Evolutionary conservation across 2,888 invertebrate species (phyloP), one percentile per base, ranked within the genome.

Genomic region (Sylvicola cinctus): DNA sequence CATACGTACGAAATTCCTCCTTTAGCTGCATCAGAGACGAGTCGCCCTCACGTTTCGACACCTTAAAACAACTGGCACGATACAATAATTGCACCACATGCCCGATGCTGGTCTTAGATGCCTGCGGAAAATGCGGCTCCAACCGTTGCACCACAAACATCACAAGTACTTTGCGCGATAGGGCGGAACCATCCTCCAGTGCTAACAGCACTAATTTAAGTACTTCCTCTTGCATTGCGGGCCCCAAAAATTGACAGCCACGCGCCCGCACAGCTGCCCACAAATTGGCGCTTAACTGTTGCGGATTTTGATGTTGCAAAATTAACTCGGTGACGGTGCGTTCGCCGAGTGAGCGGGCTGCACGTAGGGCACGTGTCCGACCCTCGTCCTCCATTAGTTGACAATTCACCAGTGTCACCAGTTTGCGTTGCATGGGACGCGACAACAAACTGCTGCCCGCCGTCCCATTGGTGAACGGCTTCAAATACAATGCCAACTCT

Each of bases 151-250:
- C 95, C 31, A 96, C 93, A 65, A 93, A 98, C 85, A 96, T 87
- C 41, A 98, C 96, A 47, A 98, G 63, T 32, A 90, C 88, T 63
- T 90, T 90, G 42, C 88, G 68, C 2, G 90, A 91, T 40, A 95
- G 61, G 3, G 90, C 85, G 1, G 88, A 87, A 8, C 93, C 93
- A 60, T 96, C 93, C 55, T 93, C 91, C 32, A 98, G 60, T 0
- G 95, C 91, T 40, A 95, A 60, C 28, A 96, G 63, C 30, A 98
- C 93, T 42, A 98, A 63, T 51, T 84, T 87, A 25, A 98, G 63
- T 34, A 96, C 95, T 59, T 98, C 96, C 55, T 98, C 95, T 63
- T 98, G 96, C 95, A 98, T 95, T 16, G 90, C 95, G 44, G 95
- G 95, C 6, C 96, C 96, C 20, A 96, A 70, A 62, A 98, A 96